Evolutionary conservation across 2,797 vertebrate species (phyloP).

Genomic region (Ceryle rudis): DNA sequence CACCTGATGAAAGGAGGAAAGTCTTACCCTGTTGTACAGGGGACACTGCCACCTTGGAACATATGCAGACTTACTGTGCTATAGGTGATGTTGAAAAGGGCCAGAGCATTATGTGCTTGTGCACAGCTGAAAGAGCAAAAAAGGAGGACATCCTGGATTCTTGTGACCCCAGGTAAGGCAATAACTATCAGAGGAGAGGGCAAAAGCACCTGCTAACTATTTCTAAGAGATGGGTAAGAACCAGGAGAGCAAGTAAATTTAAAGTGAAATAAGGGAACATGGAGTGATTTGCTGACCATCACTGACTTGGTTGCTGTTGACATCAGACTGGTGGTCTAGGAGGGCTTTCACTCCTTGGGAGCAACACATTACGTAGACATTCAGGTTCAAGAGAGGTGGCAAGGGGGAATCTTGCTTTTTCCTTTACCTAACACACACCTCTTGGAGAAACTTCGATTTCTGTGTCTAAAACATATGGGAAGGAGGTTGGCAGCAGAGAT

Average conservation of each 20-base stretch:
- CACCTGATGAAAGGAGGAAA: background rate
- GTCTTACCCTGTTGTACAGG: background rate
- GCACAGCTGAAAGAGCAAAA: background rate
- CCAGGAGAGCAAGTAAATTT: background rate
- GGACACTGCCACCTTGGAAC: background rate
- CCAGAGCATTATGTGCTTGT: background rate
- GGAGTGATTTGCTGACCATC: slow-evolving; percentile 14
- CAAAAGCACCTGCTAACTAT: background rate
- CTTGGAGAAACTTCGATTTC: slow-evolving; percentile 23
- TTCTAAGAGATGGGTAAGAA: background rate
- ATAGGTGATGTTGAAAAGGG: background rate
- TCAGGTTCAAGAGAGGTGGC: background rate
- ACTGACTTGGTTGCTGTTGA: slow-evolving; percentile 2
- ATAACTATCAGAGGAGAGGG: background rate
- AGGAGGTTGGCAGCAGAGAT: slow-evolving; percentile 27
- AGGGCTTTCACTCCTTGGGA: slow-evolving; percentile 12
- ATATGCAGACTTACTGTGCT: background rate
- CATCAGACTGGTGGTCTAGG: slow-evolving; percentile 14
- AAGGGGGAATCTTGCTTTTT: background rate
- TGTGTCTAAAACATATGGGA: slow-evolving; percentile 34
- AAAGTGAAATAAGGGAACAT: background rate
- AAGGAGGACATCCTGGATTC: background rate
- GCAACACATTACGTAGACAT: background rate
- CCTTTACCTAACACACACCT: background rate
- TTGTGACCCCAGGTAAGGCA: background rate